Evolutionary conservation across 1,140 invertebrate species (phyloP).

Genomic region (Helicoverpa zea): DNA sequence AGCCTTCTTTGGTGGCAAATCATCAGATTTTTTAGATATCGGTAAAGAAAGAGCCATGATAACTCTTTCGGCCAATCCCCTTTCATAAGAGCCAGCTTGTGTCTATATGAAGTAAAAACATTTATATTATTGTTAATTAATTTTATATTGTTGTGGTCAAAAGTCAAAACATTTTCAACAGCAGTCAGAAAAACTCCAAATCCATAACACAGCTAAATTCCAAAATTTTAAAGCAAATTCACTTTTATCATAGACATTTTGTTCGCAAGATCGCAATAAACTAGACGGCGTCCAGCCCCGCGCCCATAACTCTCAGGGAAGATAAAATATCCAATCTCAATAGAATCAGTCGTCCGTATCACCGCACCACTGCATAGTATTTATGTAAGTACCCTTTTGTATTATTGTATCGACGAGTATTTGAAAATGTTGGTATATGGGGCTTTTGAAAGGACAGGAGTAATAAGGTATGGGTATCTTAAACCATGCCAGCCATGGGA

Average conservation of each 20-base stretch:
- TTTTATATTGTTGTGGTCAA: too few species aligned
- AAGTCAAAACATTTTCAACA: too few species aligned
- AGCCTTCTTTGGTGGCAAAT: too few species aligned
- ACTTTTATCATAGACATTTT: slow-evolving; percentile 11
- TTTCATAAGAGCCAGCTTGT: too few species aligned
- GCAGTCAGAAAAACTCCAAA: neutral
- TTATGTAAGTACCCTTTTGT: neutral
- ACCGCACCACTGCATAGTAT: neutral
- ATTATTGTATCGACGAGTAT: neutral
- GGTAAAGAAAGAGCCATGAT: too few species aligned
- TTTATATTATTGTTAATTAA: too few species aligned
- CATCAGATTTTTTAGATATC: too few species aligned
- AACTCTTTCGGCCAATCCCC: too few species aligned
- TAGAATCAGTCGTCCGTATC: neutral
- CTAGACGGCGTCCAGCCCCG: neutral
- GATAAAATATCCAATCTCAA: slow-evolving; percentile 34
- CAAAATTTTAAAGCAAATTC: neutral
- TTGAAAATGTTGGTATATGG: neutral
- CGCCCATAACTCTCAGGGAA: slow-evolving; percentile 13
- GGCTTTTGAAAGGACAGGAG: neutral
- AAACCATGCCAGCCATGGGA: too few species aligned
- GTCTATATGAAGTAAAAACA: too few species aligned
- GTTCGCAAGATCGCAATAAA: slow-evolving; percentile 16
- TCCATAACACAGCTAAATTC: neutral
- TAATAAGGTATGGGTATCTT: too few species aligned